Evolutionary conservation across 2,888 invertebrate species (phyloP).

Genomic region (Lycophotia porphyrea): DNA sequence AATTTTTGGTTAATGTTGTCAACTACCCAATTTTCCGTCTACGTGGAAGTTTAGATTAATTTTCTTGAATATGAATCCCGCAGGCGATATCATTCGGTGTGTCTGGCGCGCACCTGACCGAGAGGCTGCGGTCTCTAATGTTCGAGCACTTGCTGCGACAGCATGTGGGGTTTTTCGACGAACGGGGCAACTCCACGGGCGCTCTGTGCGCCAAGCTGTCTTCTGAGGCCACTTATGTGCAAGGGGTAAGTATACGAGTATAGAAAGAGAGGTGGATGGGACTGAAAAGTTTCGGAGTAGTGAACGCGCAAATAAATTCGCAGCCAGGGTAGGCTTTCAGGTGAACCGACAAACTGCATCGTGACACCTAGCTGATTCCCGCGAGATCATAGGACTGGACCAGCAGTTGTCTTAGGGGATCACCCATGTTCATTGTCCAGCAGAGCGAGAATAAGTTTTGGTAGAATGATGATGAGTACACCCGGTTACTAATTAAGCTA

Average conservation of each 20-base stretch:
- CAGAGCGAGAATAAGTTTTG: background rate
- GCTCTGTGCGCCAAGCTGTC: constrained; percentile 93
- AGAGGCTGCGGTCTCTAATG: constrained; percentile 91
- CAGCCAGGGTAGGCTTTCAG: background rate
- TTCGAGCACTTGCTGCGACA: constrained; percentile 92
- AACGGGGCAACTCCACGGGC: constrained; percentile 92
- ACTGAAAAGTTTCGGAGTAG: background rate
- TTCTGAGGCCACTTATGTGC: constrained; percentile 93
- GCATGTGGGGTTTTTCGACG: constrained; percentile 93
- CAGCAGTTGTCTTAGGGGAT: background rate
- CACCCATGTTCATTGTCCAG: background rate
- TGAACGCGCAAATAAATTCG: background rate
- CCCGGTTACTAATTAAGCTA: too few relatives aligned
- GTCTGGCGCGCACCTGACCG: constrained; percentile 94
- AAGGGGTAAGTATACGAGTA: constrained; percentile 90
- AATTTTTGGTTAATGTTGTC: background rate
- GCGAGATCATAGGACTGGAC: background rate
- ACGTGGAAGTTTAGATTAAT: background rate
- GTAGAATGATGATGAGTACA: background rate
- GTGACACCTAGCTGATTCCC: background rate
- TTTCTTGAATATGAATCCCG: background rate
- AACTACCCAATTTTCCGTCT: background rate
- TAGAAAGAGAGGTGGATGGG: background rate
- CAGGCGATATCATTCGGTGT: constrained; percentile 92
- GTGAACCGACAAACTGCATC: background rate